These are phyloP conservation scores for Pseudanteris insignis DNA, from an alignment of 2,888 invertebrate species.

Conservation along the genomic window DNA sequence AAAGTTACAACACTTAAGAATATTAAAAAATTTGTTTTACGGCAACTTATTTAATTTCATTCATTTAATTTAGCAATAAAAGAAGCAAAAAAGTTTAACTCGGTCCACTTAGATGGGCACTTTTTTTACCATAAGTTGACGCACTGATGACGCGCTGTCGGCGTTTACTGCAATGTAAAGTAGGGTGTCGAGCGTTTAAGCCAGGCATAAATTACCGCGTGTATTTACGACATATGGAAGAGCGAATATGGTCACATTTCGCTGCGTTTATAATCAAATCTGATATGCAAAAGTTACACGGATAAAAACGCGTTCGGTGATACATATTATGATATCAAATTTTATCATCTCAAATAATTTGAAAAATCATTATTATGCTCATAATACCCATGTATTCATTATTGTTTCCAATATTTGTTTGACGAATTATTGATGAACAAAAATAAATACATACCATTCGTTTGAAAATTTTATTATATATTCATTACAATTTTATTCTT, in stretches of 20 bases:
- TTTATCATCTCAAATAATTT: conserved; percentile 7
- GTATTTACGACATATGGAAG: conserved; percentile 54
- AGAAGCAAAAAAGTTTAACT: conserved; percentile 20
- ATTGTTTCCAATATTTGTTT: too few relatives aligned
- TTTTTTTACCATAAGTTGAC: conserved; percentile 26
- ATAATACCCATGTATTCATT: too few relatives aligned
- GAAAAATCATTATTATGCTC: too few relatives aligned
- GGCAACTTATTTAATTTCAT: too few relatives aligned
- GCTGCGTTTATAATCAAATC: conserved; percentile 36
- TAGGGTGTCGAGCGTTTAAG: conserved; percentile 60
- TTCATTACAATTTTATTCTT: too few relatives aligned
- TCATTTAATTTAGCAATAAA: conserved; percentile 35
- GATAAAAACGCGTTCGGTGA: conserved; percentile 13
- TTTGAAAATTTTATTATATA: too few relatives aligned
- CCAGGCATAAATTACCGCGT: conserved; percentile 51
- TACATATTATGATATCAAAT: conserved; percentile 16
- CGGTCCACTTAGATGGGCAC: conserved; percentile 24
- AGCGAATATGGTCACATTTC: conserved; percentile 51
- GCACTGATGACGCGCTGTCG: conserved; percentile 36
- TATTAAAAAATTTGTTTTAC: too few relatives aligned
- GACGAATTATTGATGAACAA: too few relatives aligned
- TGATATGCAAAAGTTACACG: conserved; percentile 39
- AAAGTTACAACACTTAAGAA: too few relatives aligned
- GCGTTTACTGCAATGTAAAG: conserved; percentile 41
- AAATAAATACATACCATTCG: too few relatives aligned